A percentile compares a stretch with the other conserved stretches of the same genome.
Evolutionary conservation across 1,140 invertebrate species (phyloP).

Genomic region (Trichonephila clavipes): DNA sequence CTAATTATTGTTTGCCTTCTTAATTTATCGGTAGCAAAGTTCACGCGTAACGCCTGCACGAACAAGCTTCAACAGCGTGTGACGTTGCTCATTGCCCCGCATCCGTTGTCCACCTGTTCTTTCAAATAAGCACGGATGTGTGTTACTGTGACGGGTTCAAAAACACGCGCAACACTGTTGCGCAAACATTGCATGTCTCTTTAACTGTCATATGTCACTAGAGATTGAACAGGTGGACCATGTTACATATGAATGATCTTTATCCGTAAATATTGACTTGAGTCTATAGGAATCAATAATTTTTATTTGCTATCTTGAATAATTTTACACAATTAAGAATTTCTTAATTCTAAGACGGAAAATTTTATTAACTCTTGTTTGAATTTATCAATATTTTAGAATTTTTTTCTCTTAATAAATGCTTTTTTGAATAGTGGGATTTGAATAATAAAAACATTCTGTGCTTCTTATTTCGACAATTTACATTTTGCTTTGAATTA

Average conservation of each 20-base stretch:
- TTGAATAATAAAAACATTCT: too few species aligned
- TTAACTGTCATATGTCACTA: conserved; percentile 16
- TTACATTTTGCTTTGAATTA: too few species aligned
- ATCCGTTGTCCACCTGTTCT: conserved; percentile 36
- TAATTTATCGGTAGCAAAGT: conserved; percentile 22
- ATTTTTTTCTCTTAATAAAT: too few species aligned
- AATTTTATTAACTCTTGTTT: too few species aligned
- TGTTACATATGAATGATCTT: neutral
- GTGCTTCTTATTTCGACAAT: too few species aligned
- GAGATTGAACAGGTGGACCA: neutral
- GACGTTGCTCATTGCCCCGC: conserved; percentile 26
- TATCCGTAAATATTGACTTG: neutral
- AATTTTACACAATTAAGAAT: too few species aligned
- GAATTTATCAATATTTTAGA: too few species aligned
- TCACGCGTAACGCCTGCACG: conserved; percentile 2
- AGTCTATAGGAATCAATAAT: neutral
- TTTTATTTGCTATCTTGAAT: too few species aligned
- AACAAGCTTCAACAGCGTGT: conserved; percentile 54
- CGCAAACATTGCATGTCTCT: conserved; percentile 17
- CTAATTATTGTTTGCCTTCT: neutral
- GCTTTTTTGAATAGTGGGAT: too few species aligned
- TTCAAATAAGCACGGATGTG: conserved; percentile 17
- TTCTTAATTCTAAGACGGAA: too few species aligned
- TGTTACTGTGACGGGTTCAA: conserved; percentile 64
- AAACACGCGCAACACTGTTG: conserved; percentile 4